These are phyloP conservation scores for Cephus cinctus DNA, from an alignment of 1,140 invertebrate genomes.

Conservation along the genomic window DNA sequence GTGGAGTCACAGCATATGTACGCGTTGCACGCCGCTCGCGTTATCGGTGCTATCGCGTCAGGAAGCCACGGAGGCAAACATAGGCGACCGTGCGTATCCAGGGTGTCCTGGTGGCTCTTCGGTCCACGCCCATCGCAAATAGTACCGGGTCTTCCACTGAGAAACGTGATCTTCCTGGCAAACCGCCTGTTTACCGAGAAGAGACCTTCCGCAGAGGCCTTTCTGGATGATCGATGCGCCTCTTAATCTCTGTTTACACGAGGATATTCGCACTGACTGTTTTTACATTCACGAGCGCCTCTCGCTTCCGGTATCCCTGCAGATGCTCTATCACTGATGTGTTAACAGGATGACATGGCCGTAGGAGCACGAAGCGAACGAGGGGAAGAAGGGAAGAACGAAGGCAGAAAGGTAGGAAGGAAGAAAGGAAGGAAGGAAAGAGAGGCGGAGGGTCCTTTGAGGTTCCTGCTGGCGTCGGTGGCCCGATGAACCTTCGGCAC, in stretches of 20 bases:
- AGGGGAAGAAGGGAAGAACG: not conserved
- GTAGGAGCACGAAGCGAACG: slow-evolving; percentile 4
- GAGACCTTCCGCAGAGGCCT: not conserved
- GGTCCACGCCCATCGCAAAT: slow-evolving; percentile 24
- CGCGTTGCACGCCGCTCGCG: not conserved
- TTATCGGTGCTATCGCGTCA: slow-evolving; percentile 28
- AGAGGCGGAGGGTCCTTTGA: slow-evolving; percentile 11
- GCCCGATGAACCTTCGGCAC: slow-evolving; percentile 7
- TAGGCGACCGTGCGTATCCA: slow-evolving; percentile 13
- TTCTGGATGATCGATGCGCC: slow-evolving; percentile 9
- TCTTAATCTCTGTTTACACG: slow-evolving; percentile 26
- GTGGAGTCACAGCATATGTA: not conserved
- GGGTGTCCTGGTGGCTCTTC: too few relatives aligned
- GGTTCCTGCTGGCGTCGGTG: slow-evolving; percentile 2
- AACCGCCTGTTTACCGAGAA: slow-evolving; percentile 36
- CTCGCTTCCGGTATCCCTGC: slow-evolving; percentile 17
- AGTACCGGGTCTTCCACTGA: slow-evolving; percentile 31
- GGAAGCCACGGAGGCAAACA: slow-evolving; percentile 12
- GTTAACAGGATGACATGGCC: too few relatives aligned
- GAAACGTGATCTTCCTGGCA: slow-evolving; percentile 42
- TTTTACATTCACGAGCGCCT: slow-evolving; percentile 5
- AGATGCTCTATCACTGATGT: not conserved
- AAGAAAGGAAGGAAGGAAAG: not conserved
- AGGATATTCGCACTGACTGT: too few relatives aligned
- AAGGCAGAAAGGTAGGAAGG: not conserved